Conservation (phyloP, 2,797 vertebrate species). For the Echiichthys vipera region DNA sequence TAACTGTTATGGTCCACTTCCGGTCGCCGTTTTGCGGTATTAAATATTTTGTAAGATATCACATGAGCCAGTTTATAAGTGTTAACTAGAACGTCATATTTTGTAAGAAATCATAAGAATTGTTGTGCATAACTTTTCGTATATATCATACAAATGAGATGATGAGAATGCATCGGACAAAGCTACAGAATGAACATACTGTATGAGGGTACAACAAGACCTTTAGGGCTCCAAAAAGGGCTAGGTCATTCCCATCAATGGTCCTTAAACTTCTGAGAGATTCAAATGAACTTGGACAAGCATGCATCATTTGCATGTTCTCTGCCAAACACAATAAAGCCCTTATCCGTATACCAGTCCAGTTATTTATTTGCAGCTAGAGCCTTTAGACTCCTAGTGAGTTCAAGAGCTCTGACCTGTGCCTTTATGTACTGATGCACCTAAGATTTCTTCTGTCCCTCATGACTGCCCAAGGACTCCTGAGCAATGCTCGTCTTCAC, state of each 20-base stretch:
- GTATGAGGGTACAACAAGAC: no score
- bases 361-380: neutral
- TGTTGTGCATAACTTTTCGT: no score
- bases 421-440: neutral
- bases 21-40: no score
- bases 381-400: neutral
- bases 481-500: conserved; percentile 9
- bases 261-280: neutral
- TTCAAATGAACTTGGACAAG: conserved; percentile 25
- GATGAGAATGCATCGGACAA: no score
- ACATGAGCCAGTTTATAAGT: no score
- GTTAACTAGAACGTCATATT: no score
- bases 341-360: neutral
- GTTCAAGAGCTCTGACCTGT: conserved; percentile 1
- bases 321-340: conserved; percentile 19
- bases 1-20: no score
- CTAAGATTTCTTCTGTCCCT: neutral
- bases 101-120: no score
- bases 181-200: no score
- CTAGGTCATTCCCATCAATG: neutral
- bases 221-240: neutral
- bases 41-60: no score
- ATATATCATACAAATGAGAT: no score
- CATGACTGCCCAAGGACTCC: neutral
- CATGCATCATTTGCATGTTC: conserved; percentile 38